Evolutionary conservation across 2,888 invertebrate genomes (phyloP), one percentile per base, ranked within the genome.

Genomic region (Buathra laborator): DNA sequence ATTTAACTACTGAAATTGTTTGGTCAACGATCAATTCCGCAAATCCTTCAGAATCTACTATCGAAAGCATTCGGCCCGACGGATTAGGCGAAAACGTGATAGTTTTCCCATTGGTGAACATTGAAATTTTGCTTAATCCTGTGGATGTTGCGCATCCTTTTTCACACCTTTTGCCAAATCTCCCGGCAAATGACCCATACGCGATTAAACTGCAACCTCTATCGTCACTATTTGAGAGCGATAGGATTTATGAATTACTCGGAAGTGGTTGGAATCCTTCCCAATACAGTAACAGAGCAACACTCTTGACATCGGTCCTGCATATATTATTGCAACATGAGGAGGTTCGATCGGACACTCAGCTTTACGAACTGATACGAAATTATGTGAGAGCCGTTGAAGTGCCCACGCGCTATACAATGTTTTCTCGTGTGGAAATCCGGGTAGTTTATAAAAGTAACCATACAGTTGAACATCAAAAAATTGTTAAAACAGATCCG

Each of bases 141-240:
- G 62, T 89, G n/a, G 83, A 86, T 59, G 53, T 70, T n/a, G 10
- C 43, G 1, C 24, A 89, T 59, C 89, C 89, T 16, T 88, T 85
- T 32, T 53, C 12, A 5, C 75, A 59, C 62, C 51, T 89, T 9
- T 37, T 89, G 51, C 89, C 89, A 3, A 43, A 59, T 43, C 56
- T 86, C 1, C 32, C 78, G 37, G 5, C 43, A 0, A 48, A 9
- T 4, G 10, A 19, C 9, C 0, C 4, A 0, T 64, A 75, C 51
- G 76, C 68, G n/a, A 14, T 14, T 3, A 46, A 16, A 16, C 51
- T 89, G 24, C 43, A 71, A 3, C 86, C 82, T 10, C 70, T 89
- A 9, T 67, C 44, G 29, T 9, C 16, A 12, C 48, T 86, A 4
- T 84, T 89, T 6, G 67, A 37, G 0, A 6, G 5, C 10, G 9